A percentile compares a stretch with the other conserved stretches of the same genome.
phyloP scores from a whole-genome alignment of 1,140 invertebrate genomes.

The Mactra quadrangularis region DNA sequence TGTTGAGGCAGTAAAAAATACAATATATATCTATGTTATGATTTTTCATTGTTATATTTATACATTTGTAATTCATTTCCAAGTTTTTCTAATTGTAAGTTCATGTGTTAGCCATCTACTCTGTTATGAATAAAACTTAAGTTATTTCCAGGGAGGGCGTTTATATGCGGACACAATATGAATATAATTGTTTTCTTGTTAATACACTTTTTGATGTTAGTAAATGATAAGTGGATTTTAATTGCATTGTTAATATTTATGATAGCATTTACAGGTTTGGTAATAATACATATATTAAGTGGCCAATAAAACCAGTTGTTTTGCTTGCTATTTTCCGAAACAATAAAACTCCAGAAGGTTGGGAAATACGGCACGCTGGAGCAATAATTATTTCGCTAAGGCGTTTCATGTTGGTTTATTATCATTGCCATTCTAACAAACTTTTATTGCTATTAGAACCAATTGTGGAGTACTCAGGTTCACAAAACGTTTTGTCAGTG shows the following conservation, averaged over 20 bases:
- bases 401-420: conserved; percentile 19
- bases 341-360: conserved; percentile 27
- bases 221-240: conserved; percentile 4
- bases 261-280: neutral
- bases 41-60: too few relatives aligned
- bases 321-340: conserved; percentile 1
- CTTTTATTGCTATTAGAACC: too few relatives aligned
- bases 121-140: too few relatives aligned
- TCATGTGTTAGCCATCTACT: too few relatives aligned
- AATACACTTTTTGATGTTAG: conserved; percentile 14
- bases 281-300: conserved; percentile 27
- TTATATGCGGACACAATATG: conserved; percentile 11
- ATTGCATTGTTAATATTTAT: conserved; percentile 6
- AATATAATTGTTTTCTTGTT: conserved; percentile 44
- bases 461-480: too few relatives aligned
- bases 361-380: conserved; percentile 4
- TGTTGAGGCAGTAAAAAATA: too few relatives aligned
- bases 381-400: conserved; percentile 17
- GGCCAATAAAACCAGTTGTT: conserved; percentile 31
- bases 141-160: conserved; percentile 7
- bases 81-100: too few relatives aligned
- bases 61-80: too few relatives aligned
- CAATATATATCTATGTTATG: too few relatives aligned
- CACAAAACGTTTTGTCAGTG: too few relatives aligned
- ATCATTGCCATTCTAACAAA: too few relatives aligned